Evolutionary conservation across 1,140 invertebrate species (phyloP), one percentile per base, ranked within the genome.

Genomic region (Aphidius ervi): DNA sequence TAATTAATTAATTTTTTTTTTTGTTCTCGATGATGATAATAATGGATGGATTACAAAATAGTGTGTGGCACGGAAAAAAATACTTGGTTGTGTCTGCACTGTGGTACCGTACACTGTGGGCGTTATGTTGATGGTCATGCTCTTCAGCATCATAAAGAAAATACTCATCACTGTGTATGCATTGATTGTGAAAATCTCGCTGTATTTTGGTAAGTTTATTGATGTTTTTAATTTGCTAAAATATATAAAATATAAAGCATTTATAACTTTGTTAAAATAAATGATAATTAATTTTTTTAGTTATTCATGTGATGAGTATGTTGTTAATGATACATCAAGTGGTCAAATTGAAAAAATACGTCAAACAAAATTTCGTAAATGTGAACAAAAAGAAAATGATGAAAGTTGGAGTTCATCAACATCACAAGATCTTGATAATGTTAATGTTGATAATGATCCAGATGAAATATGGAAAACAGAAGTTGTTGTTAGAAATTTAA

Each of bases 231-330:
- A 48, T 52, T 9, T 39, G 37, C 23, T 31, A 9, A 39, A 52
- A 39, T 52, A 4, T 37, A 8, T 31, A 9, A 39, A 52, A 39
- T 52, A 4, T 37, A 8, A 37, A 10, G 5, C 2, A 20, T 45
- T 6, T 45, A 10, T 45, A 6, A 45, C 43, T 6, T 6, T 10
- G 6, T 6, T 8, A 45, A 45, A 8, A 10, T 45, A 10, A 45
- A 45, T 45, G 10, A 45, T 1, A 10, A 45, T 45, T 10, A 45
- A 45, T 1, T 45, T n/a, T 46, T 46, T 46, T 46, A 90, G 89
- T 77, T 92, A 92, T 71, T 82, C 82, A 65, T 92, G 90, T 83
- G 88, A 92, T 80, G 89, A 91, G 64, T 92, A 88, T 83, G 85
- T 90, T 39, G 83, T 87, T 63, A 91, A 92, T 76, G 89, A 91